These are phyloP conservation scores for Halcyon smyrnensis DNA, from an alignment of 2,797 vertebrate genomes.

Conservation along the genomic window DNA sequence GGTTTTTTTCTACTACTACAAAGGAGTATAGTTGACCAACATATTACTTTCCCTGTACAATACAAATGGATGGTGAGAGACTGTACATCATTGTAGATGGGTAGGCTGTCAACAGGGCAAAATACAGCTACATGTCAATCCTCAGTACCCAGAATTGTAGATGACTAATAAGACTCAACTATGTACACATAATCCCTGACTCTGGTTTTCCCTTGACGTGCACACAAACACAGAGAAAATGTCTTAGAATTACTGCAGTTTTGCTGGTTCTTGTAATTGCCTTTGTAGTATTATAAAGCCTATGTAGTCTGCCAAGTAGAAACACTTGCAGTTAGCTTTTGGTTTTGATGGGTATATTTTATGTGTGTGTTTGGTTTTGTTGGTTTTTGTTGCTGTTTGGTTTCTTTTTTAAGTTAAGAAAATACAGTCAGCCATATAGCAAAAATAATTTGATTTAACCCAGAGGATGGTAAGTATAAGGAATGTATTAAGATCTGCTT, in stretches of 20 bases:
- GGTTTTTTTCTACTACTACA: neutral
- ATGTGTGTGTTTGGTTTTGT: no score
- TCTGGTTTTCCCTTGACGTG: no score
- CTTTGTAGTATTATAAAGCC: neutral
- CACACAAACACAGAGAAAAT: neutral
- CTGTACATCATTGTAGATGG: accelerated
- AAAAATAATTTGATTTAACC: neutral
- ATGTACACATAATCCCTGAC: neutral
- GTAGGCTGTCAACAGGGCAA: neutral
- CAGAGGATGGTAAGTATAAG: neutral
- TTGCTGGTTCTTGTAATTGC: neutral
- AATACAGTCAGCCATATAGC: neutral
- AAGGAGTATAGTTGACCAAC: neutral
- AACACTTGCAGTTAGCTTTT: neutral
- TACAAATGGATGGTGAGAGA: neutral
- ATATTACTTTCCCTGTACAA: neutral
- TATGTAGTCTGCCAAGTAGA: neutral
- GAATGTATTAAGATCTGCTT: neutral
- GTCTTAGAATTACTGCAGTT: neutral
- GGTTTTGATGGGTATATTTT: neutral
- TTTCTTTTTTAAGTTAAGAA: neutral
- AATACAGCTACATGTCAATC: neutral
- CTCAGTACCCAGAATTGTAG: neutral
- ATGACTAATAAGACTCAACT: neutral
- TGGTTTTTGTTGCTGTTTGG: no score